Evolutionary conservation across 2,797 vertebrate genomes (phyloP), one percentile per base, ranked within the genome.

Genomic region (Liasis olivaceus): DNA sequence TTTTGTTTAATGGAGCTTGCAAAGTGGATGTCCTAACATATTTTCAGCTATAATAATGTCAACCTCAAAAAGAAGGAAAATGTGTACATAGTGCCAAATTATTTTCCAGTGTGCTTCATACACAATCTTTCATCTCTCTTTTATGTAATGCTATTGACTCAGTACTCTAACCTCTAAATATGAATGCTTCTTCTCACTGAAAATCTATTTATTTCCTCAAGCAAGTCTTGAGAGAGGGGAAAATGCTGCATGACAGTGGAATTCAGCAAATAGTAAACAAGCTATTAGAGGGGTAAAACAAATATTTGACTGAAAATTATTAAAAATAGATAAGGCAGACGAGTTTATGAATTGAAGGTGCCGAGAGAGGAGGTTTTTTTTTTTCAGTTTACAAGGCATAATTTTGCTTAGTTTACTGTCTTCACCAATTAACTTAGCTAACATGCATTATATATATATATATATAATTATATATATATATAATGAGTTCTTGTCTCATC

Each of bases 221-320:
- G 81, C 54, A 91, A 89, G 15, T 1, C 1, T 1, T 4, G 54
- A 6, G 0, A 91, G 81, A 69, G 85, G 47, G 85, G 11, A 0
- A 85, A 72, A 2, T 0, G 22, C 5, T 92, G 14, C 42, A 92
- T 28, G 2, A 89, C 3, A 42, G 1, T 36, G 87, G 89, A 85
- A 54, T 88, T 20, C 91, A 90, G 2, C 0, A 54, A 12, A 14
- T 0, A 64, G 93, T 5, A 87, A 2, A 17, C 1, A 88, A 51
- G 15, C 92, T 92, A 62, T 72, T 84, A 24, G 42, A 36, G 42
- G 3, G 42, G 11, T 15, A 3, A n/a, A 28, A 28, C 42, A 90
- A 56, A 88, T 60, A 77, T 54, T 87, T 87, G 81, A 88, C 87
- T 90, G 92, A 64, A 84, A 91, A 88, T 58, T 90, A 90, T 90